Conservation (phyloP, 37 sponge, comb jelly and placozoan species). For the Ephydatia muelleri region DNA sequence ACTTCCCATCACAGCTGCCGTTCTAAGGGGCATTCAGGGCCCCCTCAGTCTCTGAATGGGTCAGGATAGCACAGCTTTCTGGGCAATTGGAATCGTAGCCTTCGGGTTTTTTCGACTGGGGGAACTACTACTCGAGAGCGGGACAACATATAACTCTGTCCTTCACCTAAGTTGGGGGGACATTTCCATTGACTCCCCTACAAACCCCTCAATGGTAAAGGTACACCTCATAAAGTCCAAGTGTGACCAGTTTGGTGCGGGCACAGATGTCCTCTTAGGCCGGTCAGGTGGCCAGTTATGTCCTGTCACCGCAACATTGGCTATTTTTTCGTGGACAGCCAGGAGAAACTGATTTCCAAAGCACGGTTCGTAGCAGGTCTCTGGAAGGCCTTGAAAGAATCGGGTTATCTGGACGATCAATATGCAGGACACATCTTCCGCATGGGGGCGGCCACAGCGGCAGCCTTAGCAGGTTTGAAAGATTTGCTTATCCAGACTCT, state of each 20-base stretch:
- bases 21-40: not conserved
- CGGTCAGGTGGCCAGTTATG: not conserved
- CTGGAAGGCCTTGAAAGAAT: not conserved
- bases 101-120: constrained; percentile 9
- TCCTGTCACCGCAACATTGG: not conserved
- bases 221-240: constrained; percentile 3
- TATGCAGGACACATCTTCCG: constrained; percentile 39
- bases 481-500: constrained; percentile 23
- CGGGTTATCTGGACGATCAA: constrained; percentile 5
- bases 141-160: not conserved
- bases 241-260: not conserved
- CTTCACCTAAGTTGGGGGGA: not conserved
- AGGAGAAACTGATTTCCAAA: not conserved
- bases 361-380: not conserved
- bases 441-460: constrained; percentile 38
- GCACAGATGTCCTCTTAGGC: not conserved
- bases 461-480: constrained; percentile 16
- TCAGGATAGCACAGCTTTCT: not conserved
- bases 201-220: constrained; percentile 7
- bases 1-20: not conserved
- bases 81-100: not conserved
- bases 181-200: not conserved
- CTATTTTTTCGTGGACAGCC: not conserved
- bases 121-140: not conserved
- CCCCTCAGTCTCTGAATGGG: not conserved